Conservation (phyloP, 2,113 vertebrate genomes). For the Loxodonta africana region DNA sequence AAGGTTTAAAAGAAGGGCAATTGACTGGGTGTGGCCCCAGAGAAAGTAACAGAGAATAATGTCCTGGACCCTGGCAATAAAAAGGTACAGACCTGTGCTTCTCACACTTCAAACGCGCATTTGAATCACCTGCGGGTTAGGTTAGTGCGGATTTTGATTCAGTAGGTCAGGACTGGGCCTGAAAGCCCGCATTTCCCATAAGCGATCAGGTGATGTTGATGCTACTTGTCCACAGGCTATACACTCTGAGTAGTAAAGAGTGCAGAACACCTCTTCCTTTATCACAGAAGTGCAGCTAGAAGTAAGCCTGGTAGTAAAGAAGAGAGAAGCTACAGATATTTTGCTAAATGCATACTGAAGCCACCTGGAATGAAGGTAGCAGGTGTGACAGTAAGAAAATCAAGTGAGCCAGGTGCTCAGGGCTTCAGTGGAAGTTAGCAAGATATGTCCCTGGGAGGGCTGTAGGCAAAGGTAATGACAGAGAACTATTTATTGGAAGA, state of each 20-base stretch:
- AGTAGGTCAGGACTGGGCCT: not conserved
- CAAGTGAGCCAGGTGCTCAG: not conserved
- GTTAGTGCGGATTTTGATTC: not conserved
- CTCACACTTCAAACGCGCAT: not conserved
- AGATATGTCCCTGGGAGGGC: not conserved
- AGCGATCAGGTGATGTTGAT: not conserved
- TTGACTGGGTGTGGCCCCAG: not conserved
- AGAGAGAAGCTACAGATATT: not conserved
- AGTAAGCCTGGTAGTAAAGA: not conserved
- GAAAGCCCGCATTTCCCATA: not conserved
- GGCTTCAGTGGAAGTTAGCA: not conserved
- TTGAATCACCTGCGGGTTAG: not conserved
- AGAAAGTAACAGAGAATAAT: not conserved
- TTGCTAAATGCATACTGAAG: not conserved
- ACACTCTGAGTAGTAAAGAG: not conserved
- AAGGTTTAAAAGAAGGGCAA: not conserved
- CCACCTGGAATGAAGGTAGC: not conserved
- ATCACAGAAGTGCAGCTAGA: not conserved
- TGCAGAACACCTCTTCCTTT: not conserved
- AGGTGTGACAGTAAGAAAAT: not conserved
- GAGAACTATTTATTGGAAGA: not conserved
- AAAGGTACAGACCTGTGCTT: not conserved
- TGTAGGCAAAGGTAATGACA: not conserved
- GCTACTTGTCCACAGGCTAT: not conserved
- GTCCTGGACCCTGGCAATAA: not conserved